A percentile compares a stretch with the other conserved stretches of the same genome.
phyloP scores from a whole-genome alignment of 2,888 invertebrate species.

The Crioceris asparagi region DNA sequence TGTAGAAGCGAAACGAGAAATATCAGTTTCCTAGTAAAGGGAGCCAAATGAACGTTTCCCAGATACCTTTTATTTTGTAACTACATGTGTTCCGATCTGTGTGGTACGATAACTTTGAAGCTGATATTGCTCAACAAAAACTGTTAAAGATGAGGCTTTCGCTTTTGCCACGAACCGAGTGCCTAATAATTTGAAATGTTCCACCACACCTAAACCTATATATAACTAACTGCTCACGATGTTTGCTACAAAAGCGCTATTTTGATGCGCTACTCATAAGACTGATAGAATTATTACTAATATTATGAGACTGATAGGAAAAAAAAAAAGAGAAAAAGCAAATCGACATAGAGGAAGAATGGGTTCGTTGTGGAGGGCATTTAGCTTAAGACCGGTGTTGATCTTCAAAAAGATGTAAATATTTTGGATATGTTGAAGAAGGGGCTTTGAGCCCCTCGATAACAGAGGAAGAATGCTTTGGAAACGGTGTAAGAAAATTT shows the following conservation, averaged over 20 bases:
- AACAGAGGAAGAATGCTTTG: too few relatives aligned
- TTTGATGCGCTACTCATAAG: conserved; percentile 35
- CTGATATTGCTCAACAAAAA: too few relatives aligned
- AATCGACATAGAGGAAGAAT: neutral
- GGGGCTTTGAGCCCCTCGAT: conserved; percentile 34
- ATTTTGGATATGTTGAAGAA: conserved; percentile 29
- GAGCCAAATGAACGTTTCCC: too few relatives aligned
- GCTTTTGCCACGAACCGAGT: conserved; percentile 29
- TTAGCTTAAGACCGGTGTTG: conserved; percentile 24
- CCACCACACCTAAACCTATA: conserved; percentile 25
- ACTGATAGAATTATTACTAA: conserved; percentile 34
- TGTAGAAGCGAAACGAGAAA: too few relatives aligned
- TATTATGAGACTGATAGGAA: conserved; percentile 28
- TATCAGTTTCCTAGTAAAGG: too few relatives aligned
- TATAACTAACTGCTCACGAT: conserved; percentile 25
- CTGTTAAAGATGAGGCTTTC: too few relatives aligned
- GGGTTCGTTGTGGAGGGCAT: too few relatives aligned
- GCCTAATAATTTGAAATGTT: conserved; percentile 27
- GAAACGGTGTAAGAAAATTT: too few relatives aligned
- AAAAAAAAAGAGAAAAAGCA: conserved; percentile 13
- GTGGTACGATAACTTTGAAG: too few relatives aligned
- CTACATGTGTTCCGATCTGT: too few relatives aligned
- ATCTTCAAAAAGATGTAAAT: conserved; percentile 35
- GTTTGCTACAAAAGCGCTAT: conserved; percentile 35
- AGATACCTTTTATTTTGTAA: too few relatives aligned